Percentiles rank a stretch among this genome's conserved stretches.
phyloP scores from a whole-genome alignment of 2,797 vertebrate genomes.

The Dendrocincla fuliginosa region DNA sequence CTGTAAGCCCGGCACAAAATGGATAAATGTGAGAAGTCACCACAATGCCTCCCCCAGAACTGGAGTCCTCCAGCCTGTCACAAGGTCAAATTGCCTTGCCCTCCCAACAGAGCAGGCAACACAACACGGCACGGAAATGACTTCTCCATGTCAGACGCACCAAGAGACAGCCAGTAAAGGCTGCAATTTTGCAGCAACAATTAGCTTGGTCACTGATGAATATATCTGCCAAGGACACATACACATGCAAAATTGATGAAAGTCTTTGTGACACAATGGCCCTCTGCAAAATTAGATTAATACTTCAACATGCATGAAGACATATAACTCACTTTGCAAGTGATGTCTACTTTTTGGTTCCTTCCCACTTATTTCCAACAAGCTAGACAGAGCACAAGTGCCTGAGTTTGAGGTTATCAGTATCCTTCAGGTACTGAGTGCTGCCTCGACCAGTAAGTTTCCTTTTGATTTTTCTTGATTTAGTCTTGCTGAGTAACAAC shows the following conservation, averaged over 20 bases:
- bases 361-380: not conserved
- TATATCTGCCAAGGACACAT: fast-evolving
- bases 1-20: not conserved
- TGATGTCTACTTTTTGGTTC: not conserved
- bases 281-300: not conserved
- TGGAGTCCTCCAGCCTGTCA: not conserved
- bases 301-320: not conserved
- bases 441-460: not conserved
- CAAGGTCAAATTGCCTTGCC: not conserved
- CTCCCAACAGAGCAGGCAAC: not conserved
- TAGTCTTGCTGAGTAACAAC: not conserved
- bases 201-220: not conserved
- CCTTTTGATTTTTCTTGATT: not conserved
- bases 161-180: not conserved
- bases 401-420: not conserved
- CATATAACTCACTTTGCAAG: not conserved
- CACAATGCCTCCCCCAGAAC: not conserved
- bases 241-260: fast-evolving
- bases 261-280: not conserved
- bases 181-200: not conserved
- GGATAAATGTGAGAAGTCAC: not conserved
- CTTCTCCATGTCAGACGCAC: not conserved
- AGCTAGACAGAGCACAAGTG: not conserved
- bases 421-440: not conserved
- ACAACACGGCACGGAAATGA: not conserved